Percentiles rank a stretch among this genome's conserved stretches.
Conservation (phyloP, 2,113 vertebrate genomes). For the Aldabrachelys gigantea region DNA sequence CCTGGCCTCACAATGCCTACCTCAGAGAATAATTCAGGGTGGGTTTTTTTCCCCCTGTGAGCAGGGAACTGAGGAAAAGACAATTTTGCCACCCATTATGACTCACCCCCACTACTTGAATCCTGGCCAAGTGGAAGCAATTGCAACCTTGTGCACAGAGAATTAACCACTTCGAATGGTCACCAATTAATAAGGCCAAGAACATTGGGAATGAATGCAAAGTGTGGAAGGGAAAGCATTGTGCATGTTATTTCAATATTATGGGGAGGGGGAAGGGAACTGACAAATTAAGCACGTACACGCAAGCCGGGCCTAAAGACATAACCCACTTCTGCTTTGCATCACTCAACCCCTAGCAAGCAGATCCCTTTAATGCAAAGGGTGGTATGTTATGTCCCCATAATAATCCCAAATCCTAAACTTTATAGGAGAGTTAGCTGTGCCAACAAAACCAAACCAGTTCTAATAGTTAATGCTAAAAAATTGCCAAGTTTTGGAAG, state of each 20-base stretch:
- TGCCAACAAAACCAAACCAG: background rate
- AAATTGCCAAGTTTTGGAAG: background rate
- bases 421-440: background rate
- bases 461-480: background rate
- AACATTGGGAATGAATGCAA: background rate
- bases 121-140: slow-evolving; percentile 66
- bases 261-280: background rate
- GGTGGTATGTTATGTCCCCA: background rate
- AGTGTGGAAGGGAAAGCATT: background rate
- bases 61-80: slow-evolving; percentile 60
- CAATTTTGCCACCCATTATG: slow-evolving; percentile 75
- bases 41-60: background rate
- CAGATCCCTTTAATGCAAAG: background rate
- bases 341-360: fast-evolving
- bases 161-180: slow-evolving; percentile 44
- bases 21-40: slow-evolving; percentile 73
- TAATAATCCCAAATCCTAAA: fast-evolving
- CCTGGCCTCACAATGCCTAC: slow-evolving; percentile 76
- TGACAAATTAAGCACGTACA: background rate
- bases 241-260: background rate
- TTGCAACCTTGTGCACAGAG: slow-evolving; percentile 37
- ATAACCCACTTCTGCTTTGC: fast-evolving
- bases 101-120: slow-evolving; percentile 57
- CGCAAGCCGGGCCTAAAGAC: background rate
- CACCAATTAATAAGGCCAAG: slow-evolving; percentile 51